Conservation (phyloP, 1,140 invertebrate species). For the Brachionus paranguensis region DNA sequence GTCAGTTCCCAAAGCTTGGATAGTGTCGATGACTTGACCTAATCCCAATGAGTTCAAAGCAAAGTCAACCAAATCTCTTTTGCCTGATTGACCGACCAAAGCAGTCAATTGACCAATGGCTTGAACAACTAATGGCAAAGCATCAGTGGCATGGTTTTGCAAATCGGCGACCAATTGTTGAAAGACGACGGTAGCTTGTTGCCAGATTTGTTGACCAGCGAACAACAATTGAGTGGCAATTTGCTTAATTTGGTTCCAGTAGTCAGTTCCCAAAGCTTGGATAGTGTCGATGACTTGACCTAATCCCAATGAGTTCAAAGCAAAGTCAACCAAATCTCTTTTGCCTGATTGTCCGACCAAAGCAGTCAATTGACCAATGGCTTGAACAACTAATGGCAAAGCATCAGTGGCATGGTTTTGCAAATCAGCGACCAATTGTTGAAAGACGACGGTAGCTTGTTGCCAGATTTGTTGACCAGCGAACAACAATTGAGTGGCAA, state of each 20-base stretch:
- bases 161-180: background rate
- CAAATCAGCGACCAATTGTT: background rate
- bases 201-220: conserved; percentile 11
- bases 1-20: background rate
- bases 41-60: background rate
- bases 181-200: background rate
- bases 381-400: background rate
- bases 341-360: too few relatives aligned
- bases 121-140: background rate
- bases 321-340: background rate
- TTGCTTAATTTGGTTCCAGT: background rate
- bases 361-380: background rate
- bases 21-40: background rate
- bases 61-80: background rate
- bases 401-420: background rate
- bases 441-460: background rate
- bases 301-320: conserved; percentile 8
- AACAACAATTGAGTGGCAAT: conserved; percentile 18
- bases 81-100: background rate
- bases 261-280: background rate
- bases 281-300: background rate
- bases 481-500: conserved; percentile 15
- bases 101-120: background rate
- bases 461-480: conserved; percentile 3
- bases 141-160: conserved; percentile 13